Percentiles rank a stretch among this genome's conserved stretches.
Evolutionary conservation across 2,888 invertebrate genomes (phyloP).

Genomic region (Willowsia nigromaculata): DNA sequence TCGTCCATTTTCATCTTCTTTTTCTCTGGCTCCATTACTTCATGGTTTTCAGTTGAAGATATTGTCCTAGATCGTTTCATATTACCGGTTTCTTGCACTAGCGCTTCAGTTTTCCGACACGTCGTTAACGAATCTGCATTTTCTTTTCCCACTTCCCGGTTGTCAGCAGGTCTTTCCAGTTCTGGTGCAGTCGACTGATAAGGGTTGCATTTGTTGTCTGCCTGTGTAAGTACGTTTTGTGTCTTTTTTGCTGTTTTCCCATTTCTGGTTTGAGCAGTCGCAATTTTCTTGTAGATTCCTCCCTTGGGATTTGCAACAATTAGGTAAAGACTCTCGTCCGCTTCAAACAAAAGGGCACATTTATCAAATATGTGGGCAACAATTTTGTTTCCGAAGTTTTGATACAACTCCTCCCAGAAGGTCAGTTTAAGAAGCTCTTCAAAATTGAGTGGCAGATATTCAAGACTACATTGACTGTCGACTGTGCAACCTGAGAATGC

Average conservation of each 20-base stretch:
- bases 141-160: neutral
- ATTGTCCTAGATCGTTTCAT: neutral
- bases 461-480: neutral
- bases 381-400: constrained; percentile 38
- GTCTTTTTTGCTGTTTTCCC: neutral
- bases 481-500: constrained; percentile 1
- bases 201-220: no score
- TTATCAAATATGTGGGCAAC: constrained; percentile 60
- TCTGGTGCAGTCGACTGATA: neutral
- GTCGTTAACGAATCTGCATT: neutral
- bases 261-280: neutral
- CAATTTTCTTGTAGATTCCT: neutral
- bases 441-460: constrained; percentile 61
- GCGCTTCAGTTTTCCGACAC: neutral
- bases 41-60: neutral
- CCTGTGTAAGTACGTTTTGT: neutral
- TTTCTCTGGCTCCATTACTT: neutral
- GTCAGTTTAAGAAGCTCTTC: constrained; percentile 47
- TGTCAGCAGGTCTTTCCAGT: neutral
- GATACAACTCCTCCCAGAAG: constrained; percentile 71
- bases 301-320: constrained; percentile 2
- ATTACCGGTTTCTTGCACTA: neutral
- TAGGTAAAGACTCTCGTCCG: constrained; percentile 43
- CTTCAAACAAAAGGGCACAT: constrained; percentile 58
- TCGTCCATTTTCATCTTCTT: neutral